phyloP scores from a whole-genome alignment of 2,113 vertebrate genomes.

The Natator depressus region DNA sequence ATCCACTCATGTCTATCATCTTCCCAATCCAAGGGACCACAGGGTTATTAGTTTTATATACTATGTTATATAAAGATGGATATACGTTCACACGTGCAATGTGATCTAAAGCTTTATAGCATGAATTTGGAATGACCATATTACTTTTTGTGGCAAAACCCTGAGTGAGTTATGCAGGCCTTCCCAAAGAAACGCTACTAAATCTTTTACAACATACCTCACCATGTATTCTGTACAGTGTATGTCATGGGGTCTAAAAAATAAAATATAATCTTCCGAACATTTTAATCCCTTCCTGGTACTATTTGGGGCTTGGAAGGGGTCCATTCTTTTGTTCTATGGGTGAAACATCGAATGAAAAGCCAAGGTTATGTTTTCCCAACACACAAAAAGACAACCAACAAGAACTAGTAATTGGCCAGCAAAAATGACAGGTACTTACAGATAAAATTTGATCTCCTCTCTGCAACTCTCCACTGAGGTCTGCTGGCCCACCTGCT shows the following conservation, averaged over 20 bases:
- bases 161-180: background rate
- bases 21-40: background rate
- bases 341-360: background rate
- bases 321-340: too few relatives aligned
- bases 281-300: background rate
- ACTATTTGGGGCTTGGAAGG: too few relatives aligned
- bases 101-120: background rate
- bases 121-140: background rate
- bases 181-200: background rate
- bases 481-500: conserved; percentile 94
- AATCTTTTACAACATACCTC: background rate
- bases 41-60: background rate
- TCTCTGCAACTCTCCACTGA: conserved; percentile 94
- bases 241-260: background rate
- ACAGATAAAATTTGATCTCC: conserved; percentile 97
- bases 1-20: background rate
- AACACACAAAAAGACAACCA: fast-evolving
- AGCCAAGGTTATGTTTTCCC: background rate
- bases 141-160: background rate
- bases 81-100: background rate
- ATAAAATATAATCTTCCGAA: background rate
- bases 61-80: background rate
- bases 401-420: fast-evolving
- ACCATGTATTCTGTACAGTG: too few relatives aligned
- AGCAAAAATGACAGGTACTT: conserved; percentile 71